Evolutionary conservation across 2,888 invertebrate genomes (phyloP).

Genomic region (Colletes collaris): DNA sequence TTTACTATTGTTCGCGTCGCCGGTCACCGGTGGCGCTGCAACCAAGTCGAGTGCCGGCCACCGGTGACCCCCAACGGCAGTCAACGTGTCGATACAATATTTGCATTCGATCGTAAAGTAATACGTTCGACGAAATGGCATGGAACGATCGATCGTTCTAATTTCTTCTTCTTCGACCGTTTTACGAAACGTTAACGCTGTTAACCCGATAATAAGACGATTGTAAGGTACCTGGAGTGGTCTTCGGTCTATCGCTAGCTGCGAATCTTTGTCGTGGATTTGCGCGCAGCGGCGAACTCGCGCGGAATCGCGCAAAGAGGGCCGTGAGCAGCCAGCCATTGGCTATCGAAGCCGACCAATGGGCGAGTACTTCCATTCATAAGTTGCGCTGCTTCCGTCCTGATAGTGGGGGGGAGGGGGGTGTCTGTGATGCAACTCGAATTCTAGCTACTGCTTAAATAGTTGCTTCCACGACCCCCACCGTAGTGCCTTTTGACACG

Average conservation of each 20-base stretch:
- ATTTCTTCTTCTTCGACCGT: too few relatives aligned
- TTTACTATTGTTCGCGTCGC: too few relatives aligned
- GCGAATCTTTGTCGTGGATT: background rate
- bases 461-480: slow-evolving; percentile 44
- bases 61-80: too few relatives aligned
- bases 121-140: too few relatives aligned
- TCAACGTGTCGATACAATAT: too few relatives aligned
- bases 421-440: slow-evolving; percentile 31
- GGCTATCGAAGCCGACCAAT: slow-evolving; percentile 74
- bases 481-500: slow-evolving; percentile 12
- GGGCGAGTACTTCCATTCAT: slow-evolving; percentile 77
- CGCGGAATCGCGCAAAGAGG: slow-evolving; percentile 34
- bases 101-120: too few relatives aligned
- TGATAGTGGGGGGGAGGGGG: slow-evolving; percentile 64
- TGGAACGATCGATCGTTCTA: too few relatives aligned
- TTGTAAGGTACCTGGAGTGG: background rate
- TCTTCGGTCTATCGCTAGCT: background rate
- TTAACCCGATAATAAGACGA: too few relatives aligned
- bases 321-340: slow-evolving; percentile 66
- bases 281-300: slow-evolving; percentile 4
- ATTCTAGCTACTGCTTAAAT: slow-evolving; percentile 34
- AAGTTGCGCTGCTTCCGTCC: slow-evolving; percentile 72
- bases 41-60: too few relatives aligned
- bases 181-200: too few relatives aligned
- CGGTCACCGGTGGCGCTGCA: too few relatives aligned